These are phyloP conservation scores for Leucoraja erinaceus DNA, from an alignment of 2,113 vertebrate species.

Conservation along the genomic window DNA sequence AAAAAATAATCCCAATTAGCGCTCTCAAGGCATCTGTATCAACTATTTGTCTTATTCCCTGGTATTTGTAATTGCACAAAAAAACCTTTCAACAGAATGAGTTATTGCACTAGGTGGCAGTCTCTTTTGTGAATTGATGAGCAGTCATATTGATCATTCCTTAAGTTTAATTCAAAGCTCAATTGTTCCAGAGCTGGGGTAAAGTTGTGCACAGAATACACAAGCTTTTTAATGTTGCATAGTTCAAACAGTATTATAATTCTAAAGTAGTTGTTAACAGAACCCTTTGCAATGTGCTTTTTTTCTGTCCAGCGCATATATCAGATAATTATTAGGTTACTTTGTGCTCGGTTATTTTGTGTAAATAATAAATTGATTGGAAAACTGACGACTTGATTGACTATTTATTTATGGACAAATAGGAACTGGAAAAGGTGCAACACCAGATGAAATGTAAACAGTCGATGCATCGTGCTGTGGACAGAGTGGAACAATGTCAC, in stretches of 20 bases:
- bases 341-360: neutral
- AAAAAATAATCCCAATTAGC: neutral
- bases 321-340: neutral
- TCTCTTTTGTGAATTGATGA: conserved; percentile 8
- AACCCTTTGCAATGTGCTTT: neutral
- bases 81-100: neutral
- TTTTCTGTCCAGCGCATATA: no score
- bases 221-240: neutral
- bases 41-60: neutral
- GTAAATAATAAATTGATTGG: neutral
- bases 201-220: neutral
- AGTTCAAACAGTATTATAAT: neutral
- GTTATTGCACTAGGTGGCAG: conserved; percentile 28
- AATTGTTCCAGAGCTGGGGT: no score
- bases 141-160: neutral
- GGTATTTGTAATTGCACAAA: neutral
- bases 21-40: neutral
- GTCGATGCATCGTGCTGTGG: no score
- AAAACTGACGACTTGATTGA: neutral
- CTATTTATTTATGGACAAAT: neutral
- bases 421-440: no score
- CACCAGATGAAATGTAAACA: no score
- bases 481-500: no score
- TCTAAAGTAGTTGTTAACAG: neutral
- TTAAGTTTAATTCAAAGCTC: neutral